These are phyloP conservation scores for Gracilinanus agilis DNA, from an alignment of 2,113 vertebrate genomes.

Conservation along the genomic window DNA sequence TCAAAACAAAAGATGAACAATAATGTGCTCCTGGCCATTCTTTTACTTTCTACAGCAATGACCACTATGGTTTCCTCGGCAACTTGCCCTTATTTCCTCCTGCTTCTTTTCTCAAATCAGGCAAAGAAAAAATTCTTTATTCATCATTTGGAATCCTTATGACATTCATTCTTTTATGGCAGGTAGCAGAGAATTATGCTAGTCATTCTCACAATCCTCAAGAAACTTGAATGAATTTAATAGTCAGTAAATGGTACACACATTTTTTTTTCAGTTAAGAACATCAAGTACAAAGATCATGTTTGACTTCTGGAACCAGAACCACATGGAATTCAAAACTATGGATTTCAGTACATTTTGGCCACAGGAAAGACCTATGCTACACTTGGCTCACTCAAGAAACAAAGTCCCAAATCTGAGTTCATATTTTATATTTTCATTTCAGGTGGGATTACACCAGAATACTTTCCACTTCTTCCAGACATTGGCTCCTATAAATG, in stretches of 20 bases:
- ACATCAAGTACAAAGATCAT: not conserved
- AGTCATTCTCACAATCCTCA: not conserved
- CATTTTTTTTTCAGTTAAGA: not conserved
- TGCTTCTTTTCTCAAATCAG: not conserved
- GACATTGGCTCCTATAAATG: not conserved
- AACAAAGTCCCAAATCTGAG: not conserved
- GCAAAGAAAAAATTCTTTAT: not conserved
- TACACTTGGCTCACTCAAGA: not conserved
- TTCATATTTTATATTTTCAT: not conserved
- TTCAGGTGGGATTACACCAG: not conserved
- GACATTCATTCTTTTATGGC: fast-evolving
- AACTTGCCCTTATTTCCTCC: not conserved
- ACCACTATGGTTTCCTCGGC: not conserved
- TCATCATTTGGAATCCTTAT: not conserved
- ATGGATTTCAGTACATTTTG: constrained; percentile 19
- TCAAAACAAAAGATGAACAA: too few relatives aligned
- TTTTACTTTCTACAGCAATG: not conserved
- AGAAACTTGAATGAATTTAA: too few relatives aligned
- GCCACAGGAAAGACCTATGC: not conserved
- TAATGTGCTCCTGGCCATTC: not conserved
- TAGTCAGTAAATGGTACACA: not conserved
- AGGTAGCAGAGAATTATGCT: fast-evolving
- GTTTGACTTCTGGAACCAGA: not conserved
- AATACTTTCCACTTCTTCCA: not conserved
- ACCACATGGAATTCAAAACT: not conserved